Base-by-base conservation (phyloP, 2,888 invertebrate species). In the Caenorhabditis sp. region DNA sequence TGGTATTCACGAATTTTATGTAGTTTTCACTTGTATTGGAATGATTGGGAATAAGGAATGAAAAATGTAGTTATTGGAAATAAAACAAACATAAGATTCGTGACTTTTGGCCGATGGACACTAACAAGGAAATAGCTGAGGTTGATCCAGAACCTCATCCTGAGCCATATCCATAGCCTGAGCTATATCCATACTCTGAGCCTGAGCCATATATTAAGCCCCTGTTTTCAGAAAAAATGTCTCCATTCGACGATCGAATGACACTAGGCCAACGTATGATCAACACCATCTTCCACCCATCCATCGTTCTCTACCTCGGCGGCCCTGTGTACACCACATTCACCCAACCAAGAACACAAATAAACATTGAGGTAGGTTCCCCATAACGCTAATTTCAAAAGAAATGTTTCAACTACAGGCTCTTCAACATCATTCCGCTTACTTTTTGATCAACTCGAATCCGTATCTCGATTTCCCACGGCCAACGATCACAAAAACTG, bases 401-500 rank as follows among this genome's bases (percentile, higher is more conserved):
- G 67, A 62, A 23, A 36, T 10, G 10, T 36, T 43, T 17, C 14
- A 10, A 3, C 17, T 63, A 43, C 71, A 67, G 67, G 61, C 56
- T 21, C 53, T 31, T 31, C 10, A 38, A 2, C 58, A 27, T 8
- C 62, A 67, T n/a, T 25, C 72, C 0, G 61, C 72, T 0, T 72
- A 63, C 31, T 27, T 64, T 27, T 64, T 72, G 25, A 58, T 65
- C 57, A 72, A 72, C 61, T 43, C 67, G 14, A 72, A 72, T 64
- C 72, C 72, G 1, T 72, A 59, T n/a, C 27, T 72, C 2, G 72
- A 72, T 20, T 72, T 64, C 26, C 64, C 72, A 0, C 63, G 72
- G 17, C 64, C 67, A 20, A 54, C 60, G 5, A 62, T 72, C 25
- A 54, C 72, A 31, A 72, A 72, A 54, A 38, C 72, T 1, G 59